Evolutionary conservation across 2,113 vertebrate genomes (phyloP).

Genomic region (Stigmatopora nigra): DNA sequence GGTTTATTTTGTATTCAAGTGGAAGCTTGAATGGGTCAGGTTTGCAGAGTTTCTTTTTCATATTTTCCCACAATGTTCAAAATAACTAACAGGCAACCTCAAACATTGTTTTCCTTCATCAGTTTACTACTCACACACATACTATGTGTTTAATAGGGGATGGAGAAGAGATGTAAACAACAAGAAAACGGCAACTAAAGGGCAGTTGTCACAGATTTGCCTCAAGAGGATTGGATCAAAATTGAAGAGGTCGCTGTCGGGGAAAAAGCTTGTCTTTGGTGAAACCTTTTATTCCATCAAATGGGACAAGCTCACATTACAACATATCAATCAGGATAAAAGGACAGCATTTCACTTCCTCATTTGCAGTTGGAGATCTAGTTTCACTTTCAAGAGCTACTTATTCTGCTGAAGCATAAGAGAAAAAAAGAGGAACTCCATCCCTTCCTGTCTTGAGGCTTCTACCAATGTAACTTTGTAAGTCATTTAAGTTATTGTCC

Average conservation of each 20-base stretch:
- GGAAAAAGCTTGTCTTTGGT: not conserved
- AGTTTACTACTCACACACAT: not conserved
- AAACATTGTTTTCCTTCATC: not conserved
- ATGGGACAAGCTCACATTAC: slow-evolving; percentile 12
- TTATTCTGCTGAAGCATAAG: slow-evolving; percentile 14
- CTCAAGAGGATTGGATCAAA: not conserved
- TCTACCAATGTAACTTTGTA: not conserved
- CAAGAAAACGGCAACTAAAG: not conserved
- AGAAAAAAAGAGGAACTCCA: not conserved
- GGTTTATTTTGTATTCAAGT: too few species aligned
- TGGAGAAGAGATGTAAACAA: not conserved
- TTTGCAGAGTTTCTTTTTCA: too few species aligned
- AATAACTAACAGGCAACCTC: not conserved
- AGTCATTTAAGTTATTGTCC: too few species aligned
- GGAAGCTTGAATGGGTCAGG: too few species aligned
- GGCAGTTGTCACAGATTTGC: not conserved
- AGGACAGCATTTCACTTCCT: slow-evolving; percentile 3
- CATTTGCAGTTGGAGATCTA: slow-evolving; percentile 19
- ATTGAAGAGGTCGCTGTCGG: not conserved
- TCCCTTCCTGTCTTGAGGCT: slow-evolving; percentile 29
- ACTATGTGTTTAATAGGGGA: not conserved
- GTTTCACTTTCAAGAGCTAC: slow-evolving; percentile 37
- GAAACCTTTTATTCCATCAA: not conserved
- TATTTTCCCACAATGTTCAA: not conserved
- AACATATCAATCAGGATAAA: slow-evolving; percentile 6